Evolutionary conservation across 1,140 invertebrate species (phyloP), one percentile per base, ranked within the genome.

Genomic region (Nomia melanderi): DNA sequence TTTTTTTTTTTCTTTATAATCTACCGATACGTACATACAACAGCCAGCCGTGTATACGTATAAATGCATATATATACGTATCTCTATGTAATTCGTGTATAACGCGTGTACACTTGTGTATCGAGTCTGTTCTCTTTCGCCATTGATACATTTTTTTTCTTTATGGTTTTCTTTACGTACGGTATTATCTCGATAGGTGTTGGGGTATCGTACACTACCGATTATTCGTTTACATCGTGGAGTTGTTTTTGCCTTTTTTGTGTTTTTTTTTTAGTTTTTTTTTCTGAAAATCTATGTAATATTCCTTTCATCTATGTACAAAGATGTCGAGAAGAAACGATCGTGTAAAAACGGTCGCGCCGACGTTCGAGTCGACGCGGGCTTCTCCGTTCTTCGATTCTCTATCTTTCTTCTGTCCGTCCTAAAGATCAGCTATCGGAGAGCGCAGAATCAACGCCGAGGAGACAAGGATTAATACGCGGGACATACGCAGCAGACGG

Each of bases 161-260:
- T n/a, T n/a, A n/a, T n/a, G n/a, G n/a, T n/a, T n/a, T n/a, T n/a
- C n/a, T n/a, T n/a, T n/a, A n/a, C n/a, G n/a, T n/a, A n/a, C n/a
- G n/a, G n/a, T n/a, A n/a, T n/a, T n/a, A n/a, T n/a, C n/a, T n/a
- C 33, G 8, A 36, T 36, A 29, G 12, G 62, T 79, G 75, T 75
- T 62, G 72, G 72, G 74, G 84, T 91, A 91, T 91, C 84, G 89
- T 91, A 91, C 90, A 91, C 80, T 90, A 88, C 88, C 86, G 88
- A 90, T 90, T 90, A 88, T 90, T n/a, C n/a, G 88, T 90, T 89
- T 89, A 90, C 86, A 88, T 85, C 88, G 87, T 87, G 90, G 39
- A 25, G 57, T 78, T n/a, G n/a, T n/a, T n/a, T n/a, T n/a, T n/a
- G n/a, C n/a, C n/a, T n/a, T n/a, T n/a, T n/a, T n/a, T n/a, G n/a